Evolutionary conservation across 2,888 invertebrate genomes (phyloP).

Genomic region (Eupithecia subumbrata): DNA sequence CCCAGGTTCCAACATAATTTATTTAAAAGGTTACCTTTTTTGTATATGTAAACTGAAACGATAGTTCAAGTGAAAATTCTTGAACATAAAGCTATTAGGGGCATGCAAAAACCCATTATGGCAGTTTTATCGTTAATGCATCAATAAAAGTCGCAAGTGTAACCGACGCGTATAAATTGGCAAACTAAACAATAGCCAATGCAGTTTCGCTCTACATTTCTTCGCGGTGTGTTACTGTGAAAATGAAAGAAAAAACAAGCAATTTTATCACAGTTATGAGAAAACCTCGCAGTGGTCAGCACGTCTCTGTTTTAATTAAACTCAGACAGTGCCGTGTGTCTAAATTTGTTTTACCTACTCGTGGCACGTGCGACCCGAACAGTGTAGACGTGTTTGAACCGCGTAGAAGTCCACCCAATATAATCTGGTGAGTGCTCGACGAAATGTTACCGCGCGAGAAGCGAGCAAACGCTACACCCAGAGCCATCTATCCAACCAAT

Average conservation of each 20-base stretch:
- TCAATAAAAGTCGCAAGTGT: slow-evolving; percentile 82
- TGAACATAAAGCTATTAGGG: slow-evolving; percentile 77
- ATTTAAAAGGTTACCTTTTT: neutral
- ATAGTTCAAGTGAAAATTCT: slow-evolving; percentile 67
- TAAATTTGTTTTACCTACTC: slow-evolving; percentile 63
- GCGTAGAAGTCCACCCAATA: slow-evolving; percentile 62
- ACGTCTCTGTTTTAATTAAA: slow-evolving; percentile 81
- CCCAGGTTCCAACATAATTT: neutral
- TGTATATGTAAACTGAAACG: slow-evolving; percentile 23
- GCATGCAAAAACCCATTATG: slow-evolving; percentile 80
- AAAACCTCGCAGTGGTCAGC: slow-evolving; percentile 78
- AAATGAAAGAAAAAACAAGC: slow-evolving; percentile 71
- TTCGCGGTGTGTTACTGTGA: slow-evolving; percentile 76
- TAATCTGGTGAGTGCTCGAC: slow-evolving; percentile 65
- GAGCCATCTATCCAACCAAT: slow-evolving; percentile 76
- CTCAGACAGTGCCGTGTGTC: slow-evolving; percentile 68
- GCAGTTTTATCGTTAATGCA: slow-evolving; percentile 82
- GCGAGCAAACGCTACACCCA: slow-evolving; percentile 60
- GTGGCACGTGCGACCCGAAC: slow-evolving; percentile 57
- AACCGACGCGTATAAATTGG: slow-evolving; percentile 84
- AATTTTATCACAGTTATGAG: slow-evolving; percentile 81
- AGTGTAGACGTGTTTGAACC: slow-evolving; percentile 67
- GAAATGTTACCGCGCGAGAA: slow-evolving; percentile 37
- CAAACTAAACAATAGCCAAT: slow-evolving; percentile 81
- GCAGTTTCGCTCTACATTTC: slow-evolving; percentile 82